These are phyloP conservation scores for Lepus oiostolus DNA, from an alignment of 2,797 vertebrate genomes.

Conservation along the genomic window DNA sequence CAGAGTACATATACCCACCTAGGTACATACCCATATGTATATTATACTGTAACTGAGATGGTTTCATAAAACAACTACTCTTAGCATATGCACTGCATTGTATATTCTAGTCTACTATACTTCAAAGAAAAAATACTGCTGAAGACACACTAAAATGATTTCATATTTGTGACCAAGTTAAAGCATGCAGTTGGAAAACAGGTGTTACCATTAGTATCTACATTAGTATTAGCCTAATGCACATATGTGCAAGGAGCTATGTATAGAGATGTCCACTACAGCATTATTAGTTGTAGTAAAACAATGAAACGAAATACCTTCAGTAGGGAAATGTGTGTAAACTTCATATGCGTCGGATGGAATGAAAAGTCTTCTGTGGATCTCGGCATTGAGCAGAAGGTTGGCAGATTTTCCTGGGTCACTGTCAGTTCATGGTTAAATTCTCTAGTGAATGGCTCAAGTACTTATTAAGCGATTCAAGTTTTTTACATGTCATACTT, in stretches of 20 bases:
- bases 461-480: neutral
- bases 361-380: neutral
- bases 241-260: neutral
- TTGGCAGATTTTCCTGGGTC: neutral
- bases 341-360: neutral
- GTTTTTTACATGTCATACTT: neutral
- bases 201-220: neutral
- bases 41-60: neutral
- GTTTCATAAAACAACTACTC: neutral
- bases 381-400: neutral
- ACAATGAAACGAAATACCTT: neutral
- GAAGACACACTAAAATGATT: neutral
- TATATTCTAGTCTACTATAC: neutral
- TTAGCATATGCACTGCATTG: neutral
- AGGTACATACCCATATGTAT: neutral
- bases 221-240: neutral
- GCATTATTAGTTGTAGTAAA: neutral
- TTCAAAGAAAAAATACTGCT: slow-evolving; percentile 4
- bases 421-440: neutral
- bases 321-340: neutral
- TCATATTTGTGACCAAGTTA: neutral
- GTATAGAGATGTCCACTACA: neutral
- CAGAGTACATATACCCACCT: neutral
- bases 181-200: neutral
- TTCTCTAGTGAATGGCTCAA: slow-evolving; percentile 5